Base-by-base conservation (phyloP, 2,797 vertebrate genomes). In the Tarsius wallacei region DNA sequence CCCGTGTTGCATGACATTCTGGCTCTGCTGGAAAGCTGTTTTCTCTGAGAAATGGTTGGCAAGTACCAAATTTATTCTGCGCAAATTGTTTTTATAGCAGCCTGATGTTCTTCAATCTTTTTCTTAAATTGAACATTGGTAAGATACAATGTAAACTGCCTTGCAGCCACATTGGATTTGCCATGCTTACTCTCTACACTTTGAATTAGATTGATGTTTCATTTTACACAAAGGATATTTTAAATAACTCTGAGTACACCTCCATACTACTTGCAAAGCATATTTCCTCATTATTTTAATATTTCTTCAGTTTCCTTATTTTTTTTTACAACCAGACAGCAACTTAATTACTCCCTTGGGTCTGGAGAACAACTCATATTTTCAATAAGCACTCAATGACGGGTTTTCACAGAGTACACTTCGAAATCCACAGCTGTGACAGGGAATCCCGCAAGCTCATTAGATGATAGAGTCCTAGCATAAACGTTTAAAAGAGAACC, bases 41-140 rank as follows among this genome's bases (percentile, higher is more conserved):
- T 97, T 98, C 97, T 57, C 64, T 81, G 96, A 97, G 97, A 98
- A 97, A 98, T 49, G 74, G 94, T 96, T 97, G 96, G 97, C 88
- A 97, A 98, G 92, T 94, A 83, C 94, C 96, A 98, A 97, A 98
- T 98, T 98, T 98, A 98, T 99, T 98, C 98, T 96, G 97, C 22
- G 85, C 97, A 98, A 98, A 98, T 98, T 98, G 98, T 98, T 98
- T 98, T 98, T 98, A 98, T 96, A 96, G 93, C 98, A 98, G 98
- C 96, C 97, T 98, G 98, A 98, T 99, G 98, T 98, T 98, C 98
- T 98, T 98, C 98, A 98, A 97, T 98, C 96, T 97, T 98, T 42
- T 96, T 91, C 95, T 96, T 97, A 98, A 98, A 98, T 98, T 98
- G 98, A 98, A 98, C 90, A 89, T 70, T 96, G 98, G 96, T 96